Conservation (phyloP, 2,888 invertebrate species). For the Diploptera punctata region DNA sequence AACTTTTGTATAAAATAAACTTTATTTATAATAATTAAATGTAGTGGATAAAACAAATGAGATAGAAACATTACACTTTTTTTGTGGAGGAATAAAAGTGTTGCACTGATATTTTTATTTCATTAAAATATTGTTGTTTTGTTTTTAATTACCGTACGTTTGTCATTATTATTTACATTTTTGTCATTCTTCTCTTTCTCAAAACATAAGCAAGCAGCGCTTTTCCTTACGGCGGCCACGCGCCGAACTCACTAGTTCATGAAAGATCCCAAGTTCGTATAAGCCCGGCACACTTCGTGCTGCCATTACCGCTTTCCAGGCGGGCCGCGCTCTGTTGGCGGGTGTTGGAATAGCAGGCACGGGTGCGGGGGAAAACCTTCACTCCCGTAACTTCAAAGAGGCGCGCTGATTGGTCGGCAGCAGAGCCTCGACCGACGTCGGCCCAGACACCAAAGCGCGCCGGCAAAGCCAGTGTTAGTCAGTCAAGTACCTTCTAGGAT, state of each 20-base stretch:
- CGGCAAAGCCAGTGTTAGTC: constrained; percentile 36
- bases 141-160: too few relatives aligned
- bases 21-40: too few relatives aligned
- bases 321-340: constrained; percentile 25
- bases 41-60: too few relatives aligned
- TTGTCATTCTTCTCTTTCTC: too few relatives aligned
- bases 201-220: constrained; percentile 14
- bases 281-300: constrained; percentile 37
- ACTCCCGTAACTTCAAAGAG: constrained; percentile 45
- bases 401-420: constrained; percentile 47
- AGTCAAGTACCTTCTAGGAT: constrained; percentile 37
- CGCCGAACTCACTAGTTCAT: constrained; percentile 33
- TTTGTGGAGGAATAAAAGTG: too few relatives aligned
- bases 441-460: constrained; percentile 40
- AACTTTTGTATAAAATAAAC: too few relatives aligned
- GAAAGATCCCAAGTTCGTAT: constrained; percentile 14
- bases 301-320: constrained; percentile 47
- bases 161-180: too few relatives aligned
- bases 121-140: too few relatives aligned
- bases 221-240: constrained; percentile 31
- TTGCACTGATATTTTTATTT: too few relatives aligned
- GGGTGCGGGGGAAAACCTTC: constrained; percentile 27
- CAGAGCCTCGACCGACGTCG: constrained; percentile 34
- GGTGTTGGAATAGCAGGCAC: constrained; percentile 21
- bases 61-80: too few relatives aligned